Evolutionary conservation across 2,113 vertebrate genomes (phyloP).

Genomic region (Amblyornis subalaris): DNA sequence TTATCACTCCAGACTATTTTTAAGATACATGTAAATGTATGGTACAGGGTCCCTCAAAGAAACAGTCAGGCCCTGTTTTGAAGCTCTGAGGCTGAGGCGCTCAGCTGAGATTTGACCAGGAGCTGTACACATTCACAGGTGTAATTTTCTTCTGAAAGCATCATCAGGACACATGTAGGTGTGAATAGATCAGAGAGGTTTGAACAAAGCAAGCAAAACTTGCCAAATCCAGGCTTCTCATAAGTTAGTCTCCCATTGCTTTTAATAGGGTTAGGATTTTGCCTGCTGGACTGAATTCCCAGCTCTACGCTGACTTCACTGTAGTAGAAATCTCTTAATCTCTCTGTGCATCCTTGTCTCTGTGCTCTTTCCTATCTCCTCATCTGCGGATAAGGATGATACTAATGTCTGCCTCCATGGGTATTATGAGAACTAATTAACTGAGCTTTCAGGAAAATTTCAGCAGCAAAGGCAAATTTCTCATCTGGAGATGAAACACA

Average conservation of each 20-base stretch:
- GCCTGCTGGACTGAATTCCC: not conserved
- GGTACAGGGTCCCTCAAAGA: not conserved
- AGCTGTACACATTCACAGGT: not conserved
- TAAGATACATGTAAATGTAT: not conserved
- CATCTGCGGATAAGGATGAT: not conserved
- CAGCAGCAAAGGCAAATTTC: not conserved
- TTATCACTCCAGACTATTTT: not conserved
- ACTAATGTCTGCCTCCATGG: not conserved
- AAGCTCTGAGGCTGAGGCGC: not conserved
- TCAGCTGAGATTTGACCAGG: not conserved
- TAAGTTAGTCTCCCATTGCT: not conserved
- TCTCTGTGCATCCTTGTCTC: not conserved
- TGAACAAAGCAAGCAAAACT: slow-evolving; percentile 27
- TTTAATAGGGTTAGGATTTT: slow-evolving; percentile 34
- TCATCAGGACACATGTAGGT: not conserved
- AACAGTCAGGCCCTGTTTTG: not conserved
- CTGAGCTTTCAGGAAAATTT: slow-evolving; percentile 19
- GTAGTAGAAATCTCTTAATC: slow-evolving; percentile 45
- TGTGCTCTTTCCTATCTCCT: not conserved
- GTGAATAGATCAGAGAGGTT: not conserved
- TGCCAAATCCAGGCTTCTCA: not conserved
- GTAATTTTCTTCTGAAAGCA: not conserved
- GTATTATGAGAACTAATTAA: slow-evolving; percentile 34
- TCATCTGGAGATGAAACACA: not conserved
- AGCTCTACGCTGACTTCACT: not conserved